Evolutionary conservation across 2,888 invertebrate genomes (phyloP).

Genomic region (Steinernema carpocapsae): DNA sequence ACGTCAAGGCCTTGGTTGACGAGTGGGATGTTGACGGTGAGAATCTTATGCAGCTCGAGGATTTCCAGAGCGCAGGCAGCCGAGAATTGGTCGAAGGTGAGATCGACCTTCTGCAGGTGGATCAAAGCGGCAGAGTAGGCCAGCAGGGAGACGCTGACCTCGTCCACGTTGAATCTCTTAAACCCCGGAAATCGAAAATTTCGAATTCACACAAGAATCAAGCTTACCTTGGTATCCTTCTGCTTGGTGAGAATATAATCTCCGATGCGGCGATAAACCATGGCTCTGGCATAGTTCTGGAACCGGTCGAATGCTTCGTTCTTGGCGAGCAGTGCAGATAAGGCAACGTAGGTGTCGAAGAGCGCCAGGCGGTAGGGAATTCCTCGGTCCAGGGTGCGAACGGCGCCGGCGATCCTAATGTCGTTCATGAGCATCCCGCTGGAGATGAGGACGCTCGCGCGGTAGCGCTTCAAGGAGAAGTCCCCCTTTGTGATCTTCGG

Average conservation of each 20-base stretch:
- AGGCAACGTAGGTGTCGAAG: background rate
- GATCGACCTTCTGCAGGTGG: background rate
- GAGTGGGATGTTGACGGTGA: background rate
- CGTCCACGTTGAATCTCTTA: background rate
- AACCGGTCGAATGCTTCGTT: background rate
- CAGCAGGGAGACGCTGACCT: background rate
- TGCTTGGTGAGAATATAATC: background rate
- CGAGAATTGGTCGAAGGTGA: background rate
- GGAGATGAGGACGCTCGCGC: background rate
- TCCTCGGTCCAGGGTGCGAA: background rate
- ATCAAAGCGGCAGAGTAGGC: background rate
- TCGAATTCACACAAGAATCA: background rate
- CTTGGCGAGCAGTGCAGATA: background rate
- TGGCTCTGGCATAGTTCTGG: constrained; percentile 7
- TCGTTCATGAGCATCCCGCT: background rate
- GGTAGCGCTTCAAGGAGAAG: constrained; percentile 1
- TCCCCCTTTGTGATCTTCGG: background rate
- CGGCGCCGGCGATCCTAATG: background rate
- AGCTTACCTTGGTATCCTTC: background rate
- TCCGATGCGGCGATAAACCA: background rate
- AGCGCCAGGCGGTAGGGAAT: background rate
- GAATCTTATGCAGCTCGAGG: background rate
- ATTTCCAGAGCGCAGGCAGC: background rate
- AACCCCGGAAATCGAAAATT: background rate
- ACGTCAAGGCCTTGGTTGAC: background rate